phyloP scores from a whole-genome alignment of 1,140 invertebrate species.

The Hestina assimilis region DNA sequence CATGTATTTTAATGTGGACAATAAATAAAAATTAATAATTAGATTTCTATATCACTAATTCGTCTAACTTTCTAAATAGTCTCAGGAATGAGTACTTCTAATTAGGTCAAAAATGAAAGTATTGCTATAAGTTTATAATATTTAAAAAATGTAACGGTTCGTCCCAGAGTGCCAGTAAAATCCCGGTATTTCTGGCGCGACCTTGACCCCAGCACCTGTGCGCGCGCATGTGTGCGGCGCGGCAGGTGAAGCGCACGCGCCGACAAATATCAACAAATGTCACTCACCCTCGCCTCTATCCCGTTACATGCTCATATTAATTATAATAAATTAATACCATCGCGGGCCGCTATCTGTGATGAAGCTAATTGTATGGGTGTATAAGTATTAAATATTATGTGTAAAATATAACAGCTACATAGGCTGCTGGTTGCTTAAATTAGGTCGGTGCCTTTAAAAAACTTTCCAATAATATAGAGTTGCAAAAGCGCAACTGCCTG shows the following conservation, averaged over 20 bases:
- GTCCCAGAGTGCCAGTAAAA: constrained; percentile 10
- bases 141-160: not conserved
- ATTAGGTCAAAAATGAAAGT: too few species aligned
- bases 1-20: not conserved
- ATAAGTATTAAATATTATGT: too few species aligned
- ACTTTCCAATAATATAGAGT: too few species aligned
- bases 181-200: constrained; percentile 10
- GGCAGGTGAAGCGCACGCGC: constrained; percentile 35
- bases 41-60: too few species aligned
- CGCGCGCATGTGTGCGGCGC: constrained; percentile 10
- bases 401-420: too few species aligned
- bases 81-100: too few species aligned
- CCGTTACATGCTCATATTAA: constrained; percentile 29
- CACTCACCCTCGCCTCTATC: constrained; percentile 36
- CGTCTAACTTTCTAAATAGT: too few species aligned
- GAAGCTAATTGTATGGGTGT: not conserved
- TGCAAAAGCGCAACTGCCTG: too few species aligned
- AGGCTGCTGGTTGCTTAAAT: too few species aligned
- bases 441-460: too few species aligned
- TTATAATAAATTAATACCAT: constrained; percentile 5
- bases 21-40: not conserved
- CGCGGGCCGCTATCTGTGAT: not conserved
- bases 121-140: not conserved
- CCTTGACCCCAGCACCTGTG: constrained; percentile 32
- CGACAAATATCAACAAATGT: constrained; percentile 45